These are phyloP conservation scores for Nebria brevicollis DNA, from an alignment of 2,888 invertebrate genomes.

Conservation along the genomic window DNA sequence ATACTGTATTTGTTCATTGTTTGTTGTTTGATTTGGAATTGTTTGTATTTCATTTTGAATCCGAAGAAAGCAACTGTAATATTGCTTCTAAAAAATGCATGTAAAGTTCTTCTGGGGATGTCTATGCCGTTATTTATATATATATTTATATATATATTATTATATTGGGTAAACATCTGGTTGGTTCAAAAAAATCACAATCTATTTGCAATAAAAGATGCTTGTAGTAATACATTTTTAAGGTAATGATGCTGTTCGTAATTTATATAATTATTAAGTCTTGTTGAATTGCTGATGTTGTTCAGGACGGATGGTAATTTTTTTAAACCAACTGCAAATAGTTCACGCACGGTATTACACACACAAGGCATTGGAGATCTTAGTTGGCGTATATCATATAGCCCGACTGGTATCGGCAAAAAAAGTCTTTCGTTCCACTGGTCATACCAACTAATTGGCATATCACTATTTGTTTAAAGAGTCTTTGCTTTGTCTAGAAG, in stretches of 20 bases:
- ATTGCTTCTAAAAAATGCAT: conserved; percentile 39
- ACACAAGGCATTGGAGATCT: conserved; percentile 42
- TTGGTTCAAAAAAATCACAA: conserved; percentile 47
- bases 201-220: conserved; percentile 12
- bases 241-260: not conserved
- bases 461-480: conserved; percentile 69
- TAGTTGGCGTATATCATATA: conserved; percentile 31
- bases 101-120: conserved; percentile 17
- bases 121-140: conserved; percentile 29
- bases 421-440: conserved; percentile 42
- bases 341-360: conserved; percentile 11
- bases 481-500: conserved; percentile 90
- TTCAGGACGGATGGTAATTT: conserved; percentile 45
- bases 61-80: conserved; percentile 32
- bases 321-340: conserved; percentile 43
- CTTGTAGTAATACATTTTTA: not conserved
- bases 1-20: not conserved
- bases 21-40: conserved; percentile 13
- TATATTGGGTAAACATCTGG: conserved; percentile 19
- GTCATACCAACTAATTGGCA: conserved; percentile 57
- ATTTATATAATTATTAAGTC: conserved; percentile 20
- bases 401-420: conserved; percentile 30
- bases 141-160: not conserved
- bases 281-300: conserved; percentile 20
- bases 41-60: not conserved